Evolutionary conservation across 2,113 vertebrate genomes (phyloP), one percentile per base, ranked within the genome.

Genomic region (Galeopterus variegatus): DNA sequence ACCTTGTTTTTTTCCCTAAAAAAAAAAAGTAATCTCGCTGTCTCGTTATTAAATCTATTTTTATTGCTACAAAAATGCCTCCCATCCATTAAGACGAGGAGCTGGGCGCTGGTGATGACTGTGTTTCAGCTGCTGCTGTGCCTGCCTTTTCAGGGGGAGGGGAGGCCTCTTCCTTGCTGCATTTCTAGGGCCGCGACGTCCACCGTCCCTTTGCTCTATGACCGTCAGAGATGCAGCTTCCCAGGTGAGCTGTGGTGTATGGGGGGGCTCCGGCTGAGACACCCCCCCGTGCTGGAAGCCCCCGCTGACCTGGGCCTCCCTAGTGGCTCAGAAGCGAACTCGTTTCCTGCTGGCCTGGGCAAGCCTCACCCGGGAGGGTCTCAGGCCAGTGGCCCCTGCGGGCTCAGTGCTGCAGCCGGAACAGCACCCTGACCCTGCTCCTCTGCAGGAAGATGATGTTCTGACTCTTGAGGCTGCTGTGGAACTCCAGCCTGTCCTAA

Each of bases 41-140:
- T 87, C 23, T 60, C 96, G 82, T 95, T 96, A 96, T 93, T 91
- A 97, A 96, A 97, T 97, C 92, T 93, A 3, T 94, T 98, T 98
- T 98, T 97, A 95, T 48, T 90, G 95, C 97, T 92, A 85, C 86
- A 88, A 0, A 77, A 90, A 80, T 50, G 56, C 80, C 80, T 73
- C 18, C 81, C 36, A 13, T 77, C 77, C 95, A 75, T 83, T 50
- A 41, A 93, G 86, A 54, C 8, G 80, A 93, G 54, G 77, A 73
- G 19, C 72, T 95, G 1, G 8, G 77, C 58, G 21, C 83, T n/a
- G n/a, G 31, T 18, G 0, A 2, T 19, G 33, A 31, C 41, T 87
- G 72, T 1, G 0, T 3, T 7, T 19, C 18, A 69, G 67, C 19
- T 12, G 15, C 52, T 0, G 0, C 65, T 5, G 7, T 33, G 24